A percentile compares a stretch with the other conserved stretches of the same genome.
These are phyloP conservation scores for Oligia fasciuncula DNA, from an alignment of 2,888 invertebrate species.

Conservation along the genomic window DNA sequence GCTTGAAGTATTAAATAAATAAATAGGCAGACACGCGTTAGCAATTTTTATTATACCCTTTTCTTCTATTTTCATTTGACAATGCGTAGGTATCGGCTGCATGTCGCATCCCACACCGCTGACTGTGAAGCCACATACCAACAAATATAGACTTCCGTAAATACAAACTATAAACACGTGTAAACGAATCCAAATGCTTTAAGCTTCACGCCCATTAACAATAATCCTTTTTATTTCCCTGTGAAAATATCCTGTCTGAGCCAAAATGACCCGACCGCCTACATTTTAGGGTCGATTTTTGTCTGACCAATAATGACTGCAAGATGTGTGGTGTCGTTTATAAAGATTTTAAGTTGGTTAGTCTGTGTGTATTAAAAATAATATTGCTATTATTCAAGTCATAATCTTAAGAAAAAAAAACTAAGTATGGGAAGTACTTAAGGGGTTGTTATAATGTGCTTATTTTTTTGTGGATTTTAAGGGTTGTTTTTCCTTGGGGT, in stretches of 20 bases:
- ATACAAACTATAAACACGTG: conserved; percentile 80
- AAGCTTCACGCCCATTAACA: conserved; percentile 79
- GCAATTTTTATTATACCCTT: neutral
- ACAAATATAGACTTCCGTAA: conserved; percentile 75
- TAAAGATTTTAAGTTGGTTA: conserved; percentile 79
- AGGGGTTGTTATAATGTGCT: conserved; percentile 39
- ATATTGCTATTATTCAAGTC: conserved; percentile 80
- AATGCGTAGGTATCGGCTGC: conserved; percentile 9
- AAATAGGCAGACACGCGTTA: neutral
- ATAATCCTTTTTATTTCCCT: conserved; percentile 83
- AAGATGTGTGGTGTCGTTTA: conserved; percentile 75
- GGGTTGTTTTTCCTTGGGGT: neutral
- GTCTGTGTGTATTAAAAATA: conserved; percentile 76
- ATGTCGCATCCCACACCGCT: conserved; percentile 14
- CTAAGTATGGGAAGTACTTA: conserved; percentile 58
- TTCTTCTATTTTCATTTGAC: conserved; percentile 15
- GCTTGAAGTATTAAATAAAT: too few species aligned
- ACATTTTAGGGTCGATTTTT: conserved; percentile 72
- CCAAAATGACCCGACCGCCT: conserved; percentile 59
- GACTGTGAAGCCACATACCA: conserved; percentile 62
- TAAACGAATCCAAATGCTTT: conserved; percentile 75
- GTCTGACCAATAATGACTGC: conserved; percentile 31
- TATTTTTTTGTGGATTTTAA: conserved; percentile 10
- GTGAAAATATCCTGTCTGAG: conserved; percentile 62
- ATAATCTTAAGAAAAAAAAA: conserved; percentile 71